Evolutionary conservation across 2,113 vertebrate species (phyloP).

Genomic region (Epinephelus fuscoguttatus): DNA sequence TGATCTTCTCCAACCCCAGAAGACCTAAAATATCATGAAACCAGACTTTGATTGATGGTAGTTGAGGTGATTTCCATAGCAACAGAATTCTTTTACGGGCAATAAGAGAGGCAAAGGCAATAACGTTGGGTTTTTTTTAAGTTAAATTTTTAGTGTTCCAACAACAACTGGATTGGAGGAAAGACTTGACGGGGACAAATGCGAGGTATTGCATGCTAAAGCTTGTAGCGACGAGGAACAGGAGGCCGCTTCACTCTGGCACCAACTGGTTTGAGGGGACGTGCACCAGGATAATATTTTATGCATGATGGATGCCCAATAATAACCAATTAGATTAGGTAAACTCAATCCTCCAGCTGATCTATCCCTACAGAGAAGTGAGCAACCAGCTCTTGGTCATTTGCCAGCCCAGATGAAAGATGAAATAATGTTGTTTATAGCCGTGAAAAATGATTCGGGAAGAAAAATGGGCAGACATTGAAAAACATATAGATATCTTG

Average conservation of each 20-base stretch:
- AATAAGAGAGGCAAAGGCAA: background rate
- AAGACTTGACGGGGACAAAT: background rate
- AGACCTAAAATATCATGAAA: background rate
- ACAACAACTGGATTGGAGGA: background rate
- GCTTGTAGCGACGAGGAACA: background rate
- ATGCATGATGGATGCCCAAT: background rate
- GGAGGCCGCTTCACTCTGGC: background rate
- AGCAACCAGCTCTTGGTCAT: background rate
- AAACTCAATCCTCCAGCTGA: too few relatives aligned
- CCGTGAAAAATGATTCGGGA: background rate
- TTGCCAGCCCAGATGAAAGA: constrained; percentile 11
- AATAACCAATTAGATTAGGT: background rate
- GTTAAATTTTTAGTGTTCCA: too few relatives aligned
- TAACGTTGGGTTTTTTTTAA: too few relatives aligned
- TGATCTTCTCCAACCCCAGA: background rate
- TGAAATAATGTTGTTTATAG: background rate
- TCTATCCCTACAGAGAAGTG: too few relatives aligned
- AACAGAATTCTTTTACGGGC: background rate
- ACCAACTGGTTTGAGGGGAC: background rate
- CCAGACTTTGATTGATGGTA: background rate
- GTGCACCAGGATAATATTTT: background rate
- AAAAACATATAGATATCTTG: too few relatives aligned
- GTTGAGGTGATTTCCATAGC: background rate
- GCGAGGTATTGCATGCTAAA: background rate
- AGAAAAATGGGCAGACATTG: too few relatives aligned